Base-by-base conservation (phyloP, 2,113 vertebrate species). In the Anoura caudifer region DNA sequence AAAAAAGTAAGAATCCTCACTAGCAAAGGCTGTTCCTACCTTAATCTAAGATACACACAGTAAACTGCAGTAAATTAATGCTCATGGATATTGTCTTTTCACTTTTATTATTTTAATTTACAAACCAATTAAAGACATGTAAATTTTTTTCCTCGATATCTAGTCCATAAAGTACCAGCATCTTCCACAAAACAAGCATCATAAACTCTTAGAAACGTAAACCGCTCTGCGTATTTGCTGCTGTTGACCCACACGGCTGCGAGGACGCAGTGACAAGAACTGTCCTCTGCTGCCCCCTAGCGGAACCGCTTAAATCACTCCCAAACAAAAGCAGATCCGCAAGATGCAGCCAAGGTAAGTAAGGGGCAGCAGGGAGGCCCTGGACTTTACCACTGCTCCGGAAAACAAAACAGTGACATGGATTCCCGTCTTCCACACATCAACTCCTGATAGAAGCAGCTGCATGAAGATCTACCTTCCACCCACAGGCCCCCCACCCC, bases 231-330 rank as follows among this genome's bases (percentile, higher is more conserved):
- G 3, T 45, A 54, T 43, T 67, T 77, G 31, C 59, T 17, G 12
- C 7, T 73, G 75, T 5, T 76, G 14, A 84, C n/a, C 28, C 65
- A 76, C 47, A 70, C 28, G 12, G 52, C 14, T 43, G 20, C 6
- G 36, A 43, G 22, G 26, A 1, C 19, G 14, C 50, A 87, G 59
- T 2, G 3, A 45, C 86, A 97, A 96, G 22, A 56, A 56, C 59
- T 96, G 95, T 97, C 96, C 95, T 98, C 84, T 98, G 97, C 98
- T 98, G 98, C 56, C 98, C 98, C 97, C 98, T 98, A 98, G 98
- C 97, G 98, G 98, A 94, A 92, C 17, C 72, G 26, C 88, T 92
- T 67, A 93, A 91, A 93, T 80, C 17, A 56, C 19, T 94, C 76
- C 75, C 19, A 91, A 54, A 82, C 16, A 94, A 63, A 79, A 73